phyloP scores from a whole-genome alignment of 2,113 vertebrate genomes.

The Ciconia boyciana region DNA sequence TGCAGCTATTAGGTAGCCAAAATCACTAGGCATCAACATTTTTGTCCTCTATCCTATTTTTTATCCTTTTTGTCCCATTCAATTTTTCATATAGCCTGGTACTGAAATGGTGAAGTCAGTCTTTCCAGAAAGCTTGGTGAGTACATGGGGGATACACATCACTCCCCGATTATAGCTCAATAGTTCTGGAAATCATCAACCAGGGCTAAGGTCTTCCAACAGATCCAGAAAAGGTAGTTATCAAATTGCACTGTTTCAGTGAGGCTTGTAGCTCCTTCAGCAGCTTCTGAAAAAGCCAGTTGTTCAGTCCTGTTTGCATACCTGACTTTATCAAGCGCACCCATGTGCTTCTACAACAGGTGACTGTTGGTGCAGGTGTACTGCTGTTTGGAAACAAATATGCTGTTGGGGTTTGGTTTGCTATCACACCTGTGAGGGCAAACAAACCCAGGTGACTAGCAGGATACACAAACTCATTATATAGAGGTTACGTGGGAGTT shows the following conservation, averaged over 20 bases:
- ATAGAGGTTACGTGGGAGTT: neutral
- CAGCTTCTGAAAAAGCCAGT: neutral
- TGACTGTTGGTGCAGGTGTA: neutral
- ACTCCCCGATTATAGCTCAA: neutral
- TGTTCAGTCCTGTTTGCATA: neutral
- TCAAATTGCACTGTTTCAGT: neutral
- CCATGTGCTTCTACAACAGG: neutral
- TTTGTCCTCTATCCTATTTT: neutral
- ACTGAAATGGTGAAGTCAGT: neutral
- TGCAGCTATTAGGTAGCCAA: neutral
- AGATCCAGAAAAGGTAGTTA: neutral
- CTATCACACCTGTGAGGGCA: neutral
- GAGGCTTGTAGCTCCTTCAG: neutral
- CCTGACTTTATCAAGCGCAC: neutral
- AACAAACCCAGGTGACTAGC: neutral
- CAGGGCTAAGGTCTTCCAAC: neutral
- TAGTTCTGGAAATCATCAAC: neutral
- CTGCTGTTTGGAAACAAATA: neutral
- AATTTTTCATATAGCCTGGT: neutral
- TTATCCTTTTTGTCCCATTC: neutral
- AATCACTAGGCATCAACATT: neutral
- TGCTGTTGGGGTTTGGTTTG: slow-evolving; percentile 4
- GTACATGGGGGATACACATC: neutral
- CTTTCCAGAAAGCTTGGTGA: neutral
- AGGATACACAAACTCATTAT: neutral